These are phyloP conservation scores for Penaeus monodon DNA, from an alignment of 2,888 invertebrate species.

Conservation along the genomic window DNA sequence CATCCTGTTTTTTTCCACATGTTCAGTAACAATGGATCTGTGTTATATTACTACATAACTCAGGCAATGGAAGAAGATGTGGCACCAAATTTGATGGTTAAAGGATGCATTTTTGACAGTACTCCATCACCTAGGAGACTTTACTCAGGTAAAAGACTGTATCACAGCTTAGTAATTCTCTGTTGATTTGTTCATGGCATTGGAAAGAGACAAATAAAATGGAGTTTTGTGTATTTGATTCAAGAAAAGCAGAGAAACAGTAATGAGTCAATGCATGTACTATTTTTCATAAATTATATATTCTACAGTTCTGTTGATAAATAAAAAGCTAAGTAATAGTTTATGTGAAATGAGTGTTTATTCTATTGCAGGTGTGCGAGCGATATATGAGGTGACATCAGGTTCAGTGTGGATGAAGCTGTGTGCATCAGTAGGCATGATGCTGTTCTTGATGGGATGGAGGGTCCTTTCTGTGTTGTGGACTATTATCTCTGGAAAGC, in stretches of 20 bases:
- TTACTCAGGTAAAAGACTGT: slow-evolving; percentile 68
- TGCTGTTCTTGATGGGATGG: slow-evolving; percentile 46
- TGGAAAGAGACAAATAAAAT: neutral
- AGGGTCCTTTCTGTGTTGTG: slow-evolving; percentile 46
- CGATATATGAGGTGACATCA: slow-evolving; percentile 38
- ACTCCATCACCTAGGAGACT: slow-evolving; percentile 78
- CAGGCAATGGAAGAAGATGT: slow-evolving; percentile 69
- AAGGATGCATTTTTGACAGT: slow-evolving; percentile 81
- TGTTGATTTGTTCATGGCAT: neutral
- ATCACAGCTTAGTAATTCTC: neutral
- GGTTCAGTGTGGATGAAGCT: slow-evolving; percentile 51
- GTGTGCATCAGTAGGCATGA: slow-evolving; percentile 49
- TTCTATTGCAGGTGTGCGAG: slow-evolving; percentile 22
- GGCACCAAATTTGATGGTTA: slow-evolving; percentile 70
- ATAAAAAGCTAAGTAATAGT: no score
- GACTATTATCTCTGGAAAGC: slow-evolving; percentile 59
- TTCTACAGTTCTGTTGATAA: no score
- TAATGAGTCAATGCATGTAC: no score
- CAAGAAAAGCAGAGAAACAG: no score
- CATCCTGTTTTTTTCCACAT: slow-evolving; percentile 82
- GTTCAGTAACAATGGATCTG: slow-evolving; percentile 83
- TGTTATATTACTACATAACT: slow-evolving; percentile 79
- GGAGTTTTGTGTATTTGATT: no score
- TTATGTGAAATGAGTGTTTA: neutral
- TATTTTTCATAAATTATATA: no score